phyloP scores from a whole-genome alignment of 1,140 invertebrate species.

The Drosophila tsacasi region DNA sequence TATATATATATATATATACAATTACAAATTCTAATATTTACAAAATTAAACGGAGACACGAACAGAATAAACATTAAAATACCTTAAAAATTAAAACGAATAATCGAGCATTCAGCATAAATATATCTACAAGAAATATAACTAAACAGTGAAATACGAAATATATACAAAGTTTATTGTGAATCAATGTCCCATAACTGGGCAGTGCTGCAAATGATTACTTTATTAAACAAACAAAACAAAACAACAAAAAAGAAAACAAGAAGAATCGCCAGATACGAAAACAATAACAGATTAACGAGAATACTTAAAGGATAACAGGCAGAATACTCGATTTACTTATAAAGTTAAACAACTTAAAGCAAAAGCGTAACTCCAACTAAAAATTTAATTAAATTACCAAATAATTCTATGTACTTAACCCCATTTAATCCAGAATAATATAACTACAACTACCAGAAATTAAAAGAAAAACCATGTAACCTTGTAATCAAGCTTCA shows the following conservation, averaged over 20 bases:
- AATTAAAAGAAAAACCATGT: slow-evolving; percentile 11
- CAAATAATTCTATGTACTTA: slow-evolving; percentile 46
- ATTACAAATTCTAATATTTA: slow-evolving; percentile 64
- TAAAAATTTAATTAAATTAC: slow-evolving; percentile 23
- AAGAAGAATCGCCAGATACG: slow-evolving; percentile 47
- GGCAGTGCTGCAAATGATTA: slow-evolving; percentile 81
- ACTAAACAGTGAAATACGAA: slow-evolving; percentile 32
- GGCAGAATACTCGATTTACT: slow-evolving; percentile 51
- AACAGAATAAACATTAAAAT: slow-evolving; percentile 44
- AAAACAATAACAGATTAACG: slow-evolving; percentile 51
- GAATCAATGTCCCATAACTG: slow-evolving; percentile 63
- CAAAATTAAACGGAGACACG: slow-evolving; percentile 42
- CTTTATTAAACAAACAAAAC: slow-evolving; percentile 60
- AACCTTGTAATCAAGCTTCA: slow-evolving; percentile 28
- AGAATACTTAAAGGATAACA: slow-evolving; percentile 46
- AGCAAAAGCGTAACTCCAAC: slow-evolving; percentile 24
- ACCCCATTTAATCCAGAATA: slow-evolving; percentile 40
- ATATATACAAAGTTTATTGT: slow-evolving; percentile 69
- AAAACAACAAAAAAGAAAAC: neutral
- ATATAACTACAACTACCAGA: slow-evolving; percentile 33
- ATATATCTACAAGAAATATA: slow-evolving; percentile 43
- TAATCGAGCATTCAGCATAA: slow-evolving; percentile 35
- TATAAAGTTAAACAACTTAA: slow-evolving; percentile 40
- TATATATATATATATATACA: slow-evolving; percentile 48
- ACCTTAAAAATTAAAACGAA: slow-evolving; percentile 35